Conservation (phyloP, 1,140 invertebrate species). For the Leptonema lineaticorne region DNA sequence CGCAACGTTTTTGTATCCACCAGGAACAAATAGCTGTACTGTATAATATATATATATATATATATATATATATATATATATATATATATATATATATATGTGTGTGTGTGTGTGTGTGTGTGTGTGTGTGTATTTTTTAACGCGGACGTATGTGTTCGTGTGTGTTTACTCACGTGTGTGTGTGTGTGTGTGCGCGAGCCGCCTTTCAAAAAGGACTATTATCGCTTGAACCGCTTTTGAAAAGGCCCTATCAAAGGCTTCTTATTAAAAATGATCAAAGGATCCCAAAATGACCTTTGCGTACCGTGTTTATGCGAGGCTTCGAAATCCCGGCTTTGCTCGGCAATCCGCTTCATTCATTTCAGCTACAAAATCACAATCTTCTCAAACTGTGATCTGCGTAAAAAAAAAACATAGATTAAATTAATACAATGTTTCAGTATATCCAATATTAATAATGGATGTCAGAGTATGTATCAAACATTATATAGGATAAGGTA, state of each 20-base stretch:
- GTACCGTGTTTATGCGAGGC: constrained; percentile 16
- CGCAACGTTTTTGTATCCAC: too few species aligned
- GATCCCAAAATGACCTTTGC: constrained; percentile 23
- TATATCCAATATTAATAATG: too few species aligned
- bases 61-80: background rate
- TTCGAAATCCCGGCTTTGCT: constrained; percentile 24
- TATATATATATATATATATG: background rate
- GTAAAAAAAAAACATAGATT: too few species aligned
- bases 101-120: background rate
- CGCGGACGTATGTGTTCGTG: too few species aligned
- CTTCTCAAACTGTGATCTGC: background rate
- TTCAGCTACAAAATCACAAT: background rate
- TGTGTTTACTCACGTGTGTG: too few species aligned
- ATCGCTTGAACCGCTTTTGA: constrained; percentile 20
- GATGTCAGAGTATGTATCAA: too few species aligned
- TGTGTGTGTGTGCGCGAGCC: background rate
- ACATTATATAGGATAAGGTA: too few species aligned
- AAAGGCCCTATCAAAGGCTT: constrained; percentile 22
- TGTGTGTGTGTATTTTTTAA: background rate
- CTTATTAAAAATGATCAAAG: constrained; percentile 29
- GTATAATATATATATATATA: background rate
- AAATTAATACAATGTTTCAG: too few species aligned
- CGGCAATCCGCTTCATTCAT: constrained; percentile 2
- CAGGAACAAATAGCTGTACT: too few species aligned
- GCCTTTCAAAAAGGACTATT: constrained; percentile 19